Percentiles rank a stretch among this genome's conserved stretches.
These are phyloP conservation scores for Conger conger DNA, from an alignment of 2,113 vertebrate genomes.

Conservation along the genomic window DNA sequence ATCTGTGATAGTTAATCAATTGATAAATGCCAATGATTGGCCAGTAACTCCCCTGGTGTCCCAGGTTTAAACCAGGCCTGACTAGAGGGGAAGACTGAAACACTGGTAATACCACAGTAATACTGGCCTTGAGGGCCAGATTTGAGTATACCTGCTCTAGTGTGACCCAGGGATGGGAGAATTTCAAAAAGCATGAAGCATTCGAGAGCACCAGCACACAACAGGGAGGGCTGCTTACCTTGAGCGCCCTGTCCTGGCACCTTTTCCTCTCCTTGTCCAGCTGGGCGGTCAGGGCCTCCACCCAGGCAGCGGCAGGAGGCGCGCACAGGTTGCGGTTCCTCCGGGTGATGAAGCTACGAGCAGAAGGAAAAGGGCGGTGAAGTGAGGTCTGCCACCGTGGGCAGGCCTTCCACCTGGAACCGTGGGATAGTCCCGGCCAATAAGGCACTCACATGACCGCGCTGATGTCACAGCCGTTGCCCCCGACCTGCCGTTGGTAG, in stretches of 20 bases:
- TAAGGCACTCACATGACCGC: slow-evolving; percentile 45
- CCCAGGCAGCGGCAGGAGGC: slow-evolving; percentile 27
- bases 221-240: slow-evolving; percentile 13
- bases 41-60: too few species aligned
- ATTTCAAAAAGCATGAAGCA: too few species aligned
- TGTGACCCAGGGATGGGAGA: too few species aligned
- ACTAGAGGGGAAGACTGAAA: too few species aligned
- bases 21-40: too few species aligned
- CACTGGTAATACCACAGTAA: too few species aligned
- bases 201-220: not conserved
- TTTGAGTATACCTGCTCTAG: too few species aligned
- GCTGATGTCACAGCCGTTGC: slow-evolving; percentile 34
- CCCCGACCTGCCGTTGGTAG: slow-evolving; percentile 29
- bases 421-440: not conserved
- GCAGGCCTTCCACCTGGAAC: not conserved
- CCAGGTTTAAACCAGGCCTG: too few species aligned
- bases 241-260: not conserved
- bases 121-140: too few species aligned
- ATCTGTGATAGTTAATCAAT: too few species aligned
- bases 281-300: not conserved
- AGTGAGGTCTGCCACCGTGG: too few species aligned
- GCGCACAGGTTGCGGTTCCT: slow-evolving; percentile 36
- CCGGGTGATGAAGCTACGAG: slow-evolving; percentile 43
- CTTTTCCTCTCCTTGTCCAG: slow-evolving; percentile 11
- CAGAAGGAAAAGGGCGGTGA: not conserved